A percentile compares a stretch with the other conserved stretches of the same genome.
Conservation (phyloP, 2,888 invertebrate species). For the Pristionchus entomophagus region DNA sequence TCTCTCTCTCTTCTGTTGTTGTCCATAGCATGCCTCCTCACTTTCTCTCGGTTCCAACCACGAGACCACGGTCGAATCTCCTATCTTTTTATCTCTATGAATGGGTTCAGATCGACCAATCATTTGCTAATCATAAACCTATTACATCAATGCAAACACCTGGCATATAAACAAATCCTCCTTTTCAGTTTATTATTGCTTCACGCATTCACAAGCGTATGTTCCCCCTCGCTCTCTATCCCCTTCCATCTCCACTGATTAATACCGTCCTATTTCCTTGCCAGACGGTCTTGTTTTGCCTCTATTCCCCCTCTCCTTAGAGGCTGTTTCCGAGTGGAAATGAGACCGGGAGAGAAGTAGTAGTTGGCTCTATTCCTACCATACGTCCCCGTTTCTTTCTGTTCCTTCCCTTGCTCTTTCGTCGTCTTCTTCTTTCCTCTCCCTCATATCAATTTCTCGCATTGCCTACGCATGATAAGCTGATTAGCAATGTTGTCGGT, state of each 20-base stretch:
- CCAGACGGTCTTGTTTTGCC: background rate
- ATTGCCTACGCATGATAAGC: constrained; percentile 15
- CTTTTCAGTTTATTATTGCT: no score
- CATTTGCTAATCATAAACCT: no score
- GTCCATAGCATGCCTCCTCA: constrained; percentile 31
- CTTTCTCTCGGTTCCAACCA: constrained; percentile 21
- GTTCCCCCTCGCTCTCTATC: background rate
- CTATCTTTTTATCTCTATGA: background rate
- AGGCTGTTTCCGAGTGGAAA: constrained; percentile 33
- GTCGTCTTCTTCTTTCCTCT: background rate
- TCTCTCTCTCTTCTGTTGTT: constrained; percentile 22
- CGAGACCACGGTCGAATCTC: background rate
- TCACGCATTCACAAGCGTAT: no score
- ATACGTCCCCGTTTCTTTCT: no score
- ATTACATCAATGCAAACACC: no score
- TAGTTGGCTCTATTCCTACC: background rate
- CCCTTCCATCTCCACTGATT: background rate
- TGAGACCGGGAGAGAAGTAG: constrained; percentile 14
- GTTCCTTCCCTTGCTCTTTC: background rate
- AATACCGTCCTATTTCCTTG: background rate
- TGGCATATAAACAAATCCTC: no score
- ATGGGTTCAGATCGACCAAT: no score
- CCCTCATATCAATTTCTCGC: background rate
- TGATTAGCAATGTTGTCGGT: background rate
- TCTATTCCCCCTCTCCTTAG: background rate